Percentiles rank a stretch among this genome's conserved stretches.
Evolutionary conservation across 2,113 vertebrate genomes (phyloP).

Genomic region (Gallinago paraguaiae): DNA sequence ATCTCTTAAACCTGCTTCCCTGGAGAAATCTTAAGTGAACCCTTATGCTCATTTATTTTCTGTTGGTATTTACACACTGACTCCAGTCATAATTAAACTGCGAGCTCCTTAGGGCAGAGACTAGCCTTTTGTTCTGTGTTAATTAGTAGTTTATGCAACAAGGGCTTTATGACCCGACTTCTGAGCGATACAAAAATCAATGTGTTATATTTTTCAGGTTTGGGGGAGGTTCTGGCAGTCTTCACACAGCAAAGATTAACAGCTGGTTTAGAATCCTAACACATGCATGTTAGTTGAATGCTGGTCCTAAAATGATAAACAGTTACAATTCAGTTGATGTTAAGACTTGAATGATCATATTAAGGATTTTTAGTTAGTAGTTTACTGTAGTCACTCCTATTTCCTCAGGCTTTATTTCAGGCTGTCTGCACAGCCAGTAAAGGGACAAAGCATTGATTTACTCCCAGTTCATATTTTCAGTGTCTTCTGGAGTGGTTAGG

Average conservation of each 20-base stretch:
- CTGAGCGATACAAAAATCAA: constrained; percentile 11
- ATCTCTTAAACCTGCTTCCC: constrained; percentile 22
- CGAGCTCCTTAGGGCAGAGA: constrained; percentile 44
- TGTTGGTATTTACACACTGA: constrained; percentile 20
- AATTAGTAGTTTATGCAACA: constrained; percentile 58
- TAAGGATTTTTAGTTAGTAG: constrained; percentile 2
- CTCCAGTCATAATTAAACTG: constrained; percentile 41
- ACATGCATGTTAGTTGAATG: not conserved
- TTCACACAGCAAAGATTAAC: not conserved
- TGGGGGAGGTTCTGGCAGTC: not conserved
- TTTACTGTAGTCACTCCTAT: not conserved
- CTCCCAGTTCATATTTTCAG: not conserved
- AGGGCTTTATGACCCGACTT: constrained; percentile 13
- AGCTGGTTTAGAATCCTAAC: not conserved
- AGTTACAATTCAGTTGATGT: not conserved
- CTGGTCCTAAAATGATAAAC: constrained; percentile 25
- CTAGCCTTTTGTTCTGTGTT: constrained; percentile 37
- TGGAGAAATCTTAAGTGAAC: constrained; percentile 39
- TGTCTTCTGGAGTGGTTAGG: constrained; percentile 5
- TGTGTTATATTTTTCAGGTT: constrained; percentile 24
- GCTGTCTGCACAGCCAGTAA: not conserved
- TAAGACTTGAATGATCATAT: not conserved
- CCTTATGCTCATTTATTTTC: constrained; percentile 38
- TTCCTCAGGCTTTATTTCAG: constrained; percentile 13
- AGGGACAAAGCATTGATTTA: constrained; percentile 9